Base-by-base conservation (phyloP, 64 coral and sea anemone species). In the Catalaphyllia jardinei region DNA sequence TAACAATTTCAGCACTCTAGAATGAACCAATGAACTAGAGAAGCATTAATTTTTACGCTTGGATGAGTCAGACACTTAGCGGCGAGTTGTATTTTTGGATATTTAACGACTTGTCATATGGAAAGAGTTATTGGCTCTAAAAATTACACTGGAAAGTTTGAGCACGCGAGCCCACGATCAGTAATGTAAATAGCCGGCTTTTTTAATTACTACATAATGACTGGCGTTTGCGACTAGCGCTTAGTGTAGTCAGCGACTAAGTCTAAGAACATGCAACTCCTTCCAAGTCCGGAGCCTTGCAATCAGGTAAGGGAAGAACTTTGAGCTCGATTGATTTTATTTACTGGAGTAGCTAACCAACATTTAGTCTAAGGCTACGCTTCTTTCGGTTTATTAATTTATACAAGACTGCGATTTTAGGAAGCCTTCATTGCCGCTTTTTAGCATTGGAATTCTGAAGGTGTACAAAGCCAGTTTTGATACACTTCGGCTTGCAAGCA, bases 251-350 rank as follows among this genome's bases (percentile, higher is more conserved):
- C 10, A 85, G 60, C 31, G 38, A 64, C 33, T 62, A 10, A 24
- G 50, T 28, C 31, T 85, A 31, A 18, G 50, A 84, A 85, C 20
- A 85, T 85, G 81, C 81, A 85, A 12, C 81, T 71, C 31, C 64
- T 85, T 27, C 62, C 22, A 33, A 71, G 63, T 71, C 38, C 71
- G 29, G 33, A 65, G 18, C 22, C 31, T 7, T 14, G 22, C 11
- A 19, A 8, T 14, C 20, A 85, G 81, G 81, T 85, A 85, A 51
- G 63, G 13, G 4, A 27, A 13, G 11, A 50, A 51, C 35, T 35
- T 30, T 80, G 29, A 35, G 5, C 25, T n/a, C 22, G 29, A 12
- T 11, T 65, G 62, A 27, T 28, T 69, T 8, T 2, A 10, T 69
- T 19, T 6, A 24, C n/a, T 10, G 22, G 10, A 69, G 22, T 27